phyloP scores from a whole-genome alignment of 2,797 vertebrate genomes.

The Crotalus adamanteus region DNA sequence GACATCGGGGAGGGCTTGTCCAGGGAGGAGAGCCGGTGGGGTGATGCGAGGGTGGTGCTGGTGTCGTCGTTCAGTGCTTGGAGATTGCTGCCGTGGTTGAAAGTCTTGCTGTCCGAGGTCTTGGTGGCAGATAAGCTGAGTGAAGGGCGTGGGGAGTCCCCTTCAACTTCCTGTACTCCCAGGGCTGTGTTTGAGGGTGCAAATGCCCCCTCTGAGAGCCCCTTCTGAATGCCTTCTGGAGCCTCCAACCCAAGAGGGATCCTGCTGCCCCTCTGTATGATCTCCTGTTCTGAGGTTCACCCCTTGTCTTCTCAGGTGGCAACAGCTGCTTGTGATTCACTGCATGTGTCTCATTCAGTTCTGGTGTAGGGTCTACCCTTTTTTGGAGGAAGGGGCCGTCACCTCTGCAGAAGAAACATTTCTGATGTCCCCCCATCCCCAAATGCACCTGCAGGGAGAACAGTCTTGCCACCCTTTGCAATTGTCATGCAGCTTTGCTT shows the following conservation, averaged over 20 bases:
- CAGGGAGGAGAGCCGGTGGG: background rate
- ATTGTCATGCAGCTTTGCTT: too few relatives aligned
- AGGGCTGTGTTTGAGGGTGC: background rate
- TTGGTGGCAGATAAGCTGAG: background rate
- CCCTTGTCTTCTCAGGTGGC: background rate
- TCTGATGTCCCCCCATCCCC: background rate
- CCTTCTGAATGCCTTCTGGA: background rate
- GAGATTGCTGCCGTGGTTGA: background rate
- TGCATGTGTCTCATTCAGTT: accelerated
- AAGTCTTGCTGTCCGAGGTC: background rate
- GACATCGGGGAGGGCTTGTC: background rate
- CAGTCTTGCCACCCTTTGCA: too few relatives aligned
- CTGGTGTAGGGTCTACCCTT: too few relatives aligned
- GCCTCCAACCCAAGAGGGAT: background rate
- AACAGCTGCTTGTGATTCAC: background rate
- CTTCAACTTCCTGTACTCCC: background rate
- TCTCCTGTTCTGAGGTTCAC: background rate
- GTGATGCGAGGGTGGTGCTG: too few relatives aligned
- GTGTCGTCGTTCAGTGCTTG: background rate
- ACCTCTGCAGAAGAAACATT: too few relatives aligned
- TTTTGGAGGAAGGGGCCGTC: background rate
- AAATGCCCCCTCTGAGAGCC: background rate
- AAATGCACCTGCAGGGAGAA: background rate
- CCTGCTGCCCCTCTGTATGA: background rate
- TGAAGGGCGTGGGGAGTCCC: background rate